Conservation (phyloP, 2,113 vertebrate genomes). For the Mohoua ochrocephala region DNA sequence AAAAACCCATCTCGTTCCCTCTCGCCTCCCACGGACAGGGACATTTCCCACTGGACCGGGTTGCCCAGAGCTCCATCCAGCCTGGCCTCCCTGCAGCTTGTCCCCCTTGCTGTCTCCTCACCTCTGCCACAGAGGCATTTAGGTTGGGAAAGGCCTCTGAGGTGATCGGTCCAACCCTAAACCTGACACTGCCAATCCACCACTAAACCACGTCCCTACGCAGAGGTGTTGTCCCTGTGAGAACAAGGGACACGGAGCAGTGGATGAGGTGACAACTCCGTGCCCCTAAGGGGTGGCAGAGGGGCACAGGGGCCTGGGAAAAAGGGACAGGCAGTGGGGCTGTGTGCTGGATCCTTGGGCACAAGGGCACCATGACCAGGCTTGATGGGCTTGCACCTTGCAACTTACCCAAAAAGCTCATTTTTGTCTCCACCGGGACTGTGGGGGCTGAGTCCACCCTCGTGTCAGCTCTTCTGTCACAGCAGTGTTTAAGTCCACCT, state of each 20-base stretch:
- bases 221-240: fast-evolving
- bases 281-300: neutral
- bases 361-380: fast-evolving
- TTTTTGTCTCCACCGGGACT: neutral
- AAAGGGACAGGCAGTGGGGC: neutral
- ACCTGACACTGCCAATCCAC: neutral
- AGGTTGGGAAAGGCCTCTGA: neutral
- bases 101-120: neutral
- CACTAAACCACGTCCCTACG: fast-evolving
- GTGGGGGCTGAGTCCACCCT: fast-evolving
- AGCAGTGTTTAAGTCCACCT: neutral
- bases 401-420: neutral
- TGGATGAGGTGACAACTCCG: fast-evolving
- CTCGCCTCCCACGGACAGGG: neutral
- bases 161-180: neutral
- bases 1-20: neutral
- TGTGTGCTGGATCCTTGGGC: neutral
- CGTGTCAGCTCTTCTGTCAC: neutral
- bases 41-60: neutral
- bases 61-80: neutral
- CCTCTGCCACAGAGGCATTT: neutral
- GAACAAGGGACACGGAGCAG: neutral
- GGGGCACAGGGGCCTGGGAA: neutral
- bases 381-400: too few relatives aligned
- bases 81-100: neutral